Conservation (phyloP, 2,888 invertebrate species). For the Tachina lurida region DNA sequence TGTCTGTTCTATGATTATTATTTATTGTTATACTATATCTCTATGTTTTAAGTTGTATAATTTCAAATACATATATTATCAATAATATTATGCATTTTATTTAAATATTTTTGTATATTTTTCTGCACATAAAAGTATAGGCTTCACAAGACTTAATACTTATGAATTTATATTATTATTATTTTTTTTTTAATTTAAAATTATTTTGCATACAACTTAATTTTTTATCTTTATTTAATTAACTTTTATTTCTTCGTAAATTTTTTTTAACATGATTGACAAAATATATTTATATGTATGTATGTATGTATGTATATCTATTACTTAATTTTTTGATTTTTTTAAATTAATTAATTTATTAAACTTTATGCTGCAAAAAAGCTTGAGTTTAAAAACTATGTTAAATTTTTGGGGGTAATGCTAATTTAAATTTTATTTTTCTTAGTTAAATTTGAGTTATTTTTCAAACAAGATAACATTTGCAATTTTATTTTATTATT, state of each 20-base stretch:
- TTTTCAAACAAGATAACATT: conserved; percentile 55
- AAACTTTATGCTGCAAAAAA: conserved; percentile 62
- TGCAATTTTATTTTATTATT: conserved; percentile 47
- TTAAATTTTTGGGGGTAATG: conserved; percentile 54
- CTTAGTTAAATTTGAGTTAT: conserved; percentile 53
- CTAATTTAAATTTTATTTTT: conserved; percentile 40
- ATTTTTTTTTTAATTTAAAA: conserved; percentile 46
- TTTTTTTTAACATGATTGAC: conserved; percentile 79
- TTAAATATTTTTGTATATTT: conserved; percentile 57
- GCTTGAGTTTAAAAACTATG: conserved; percentile 69
- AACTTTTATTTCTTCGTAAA: conserved; percentile 65
- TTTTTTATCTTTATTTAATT: conserved; percentile 32
- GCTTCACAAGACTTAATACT: conserved; percentile 54
- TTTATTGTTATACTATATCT: conserved; percentile 32
- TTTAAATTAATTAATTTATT: conserved; percentile 19
- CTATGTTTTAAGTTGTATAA: conserved; percentile 26
- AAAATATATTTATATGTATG: conserved; percentile 74
- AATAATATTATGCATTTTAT: conserved; percentile 59
- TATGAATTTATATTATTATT: conserved; percentile 42
- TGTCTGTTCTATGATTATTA: conserved; percentile 53
- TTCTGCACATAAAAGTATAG: conserved; percentile 68
- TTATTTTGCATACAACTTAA: conserved; percentile 32
- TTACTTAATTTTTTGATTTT: conserved; percentile 58
- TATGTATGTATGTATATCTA: neutral
- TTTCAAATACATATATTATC: conserved; percentile 45